phyloP scores from a whole-genome alignment of 2,888 invertebrate genomes.

The Trichogramma dendrolimi region DNA sequence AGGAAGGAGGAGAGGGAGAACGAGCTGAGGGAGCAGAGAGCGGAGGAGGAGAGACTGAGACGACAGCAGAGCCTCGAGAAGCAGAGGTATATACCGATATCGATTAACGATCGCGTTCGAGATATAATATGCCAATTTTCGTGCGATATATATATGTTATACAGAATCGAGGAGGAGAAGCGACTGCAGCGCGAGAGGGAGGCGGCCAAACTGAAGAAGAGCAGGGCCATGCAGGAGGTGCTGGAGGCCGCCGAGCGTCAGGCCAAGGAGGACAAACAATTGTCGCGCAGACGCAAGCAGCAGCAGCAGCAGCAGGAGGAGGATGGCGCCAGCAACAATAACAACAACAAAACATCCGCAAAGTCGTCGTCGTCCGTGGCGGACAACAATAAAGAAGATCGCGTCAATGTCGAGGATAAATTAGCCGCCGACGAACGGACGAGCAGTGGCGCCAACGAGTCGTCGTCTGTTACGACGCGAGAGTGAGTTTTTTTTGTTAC shows the following conservation, averaged over 20 bases:
- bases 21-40: conserved; percentile 70
- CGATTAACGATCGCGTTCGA: not conserved
- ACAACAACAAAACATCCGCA: not conserved
- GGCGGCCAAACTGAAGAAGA: conserved; percentile 67
- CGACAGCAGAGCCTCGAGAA: conserved; percentile 54
- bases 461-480: too few species aligned
- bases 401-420: too few species aligned
- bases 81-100: conserved; percentile 36
- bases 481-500: too few species aligned
- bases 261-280: conserved; percentile 62
- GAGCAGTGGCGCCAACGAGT: too few species aligned
- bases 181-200: conserved; percentile 64
- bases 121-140: not conserved
- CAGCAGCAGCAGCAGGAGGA: conserved; percentile 20
- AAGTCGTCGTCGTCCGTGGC: too few species aligned
- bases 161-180: conserved; percentile 66
- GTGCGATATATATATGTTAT: not conserved
- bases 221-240: conserved; percentile 72
- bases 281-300: conserved; percentile 10
- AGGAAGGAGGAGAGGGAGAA: conserved; percentile 73
- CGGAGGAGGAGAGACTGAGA: conserved; percentile 71
- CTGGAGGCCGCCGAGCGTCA: conserved; percentile 68
- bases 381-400: too few species aligned
- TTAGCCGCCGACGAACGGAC: too few species aligned
- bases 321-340: conserved; percentile 5